A percentile compares a stretch with the other conserved stretches of the same genome.
Evolutionary conservation across 1,140 invertebrate genomes (phyloP).

Genomic region (Musca domestica): DNA sequence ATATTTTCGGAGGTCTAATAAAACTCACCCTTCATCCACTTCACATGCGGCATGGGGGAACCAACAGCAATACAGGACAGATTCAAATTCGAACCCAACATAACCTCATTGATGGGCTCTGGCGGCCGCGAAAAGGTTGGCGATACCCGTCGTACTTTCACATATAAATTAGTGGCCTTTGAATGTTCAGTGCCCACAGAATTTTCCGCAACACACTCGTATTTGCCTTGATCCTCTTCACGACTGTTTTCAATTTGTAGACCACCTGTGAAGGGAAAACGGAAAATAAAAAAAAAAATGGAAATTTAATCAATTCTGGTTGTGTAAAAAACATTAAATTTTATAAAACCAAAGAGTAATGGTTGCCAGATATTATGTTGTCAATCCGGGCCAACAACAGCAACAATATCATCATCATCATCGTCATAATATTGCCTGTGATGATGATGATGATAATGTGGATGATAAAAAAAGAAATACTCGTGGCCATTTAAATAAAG

Average conservation of each 20-base stretch:
- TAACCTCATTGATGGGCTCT: constrained; percentile 78
- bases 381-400: no score
- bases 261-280: constrained; percentile 67
- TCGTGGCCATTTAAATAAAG: no score
- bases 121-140: constrained; percentile 93
- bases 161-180: constrained; percentile 85
- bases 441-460: no score
- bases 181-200: constrained; percentile 89
- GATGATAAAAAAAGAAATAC: no score
- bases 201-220: constrained; percentile 92
- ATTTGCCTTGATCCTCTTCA: constrained; percentile 87
- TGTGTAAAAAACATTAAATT: not conserved
- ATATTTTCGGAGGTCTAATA: not conserved
- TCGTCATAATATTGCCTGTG: no score
- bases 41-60: constrained; percentile 95
- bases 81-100: constrained; percentile 85
- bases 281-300: constrained; percentile 4
- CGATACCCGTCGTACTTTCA: constrained; percentile 91
- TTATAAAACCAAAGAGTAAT: not conserved
- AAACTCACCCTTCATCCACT: constrained; percentile 80
- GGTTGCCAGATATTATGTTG: no score
- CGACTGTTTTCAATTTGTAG: constrained; percentile 87
- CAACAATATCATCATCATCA: no score
- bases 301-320: not conserved
- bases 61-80: constrained; percentile 95